phyloP scores from a whole-genome alignment of 1,140 invertebrate genomes.

The Colletes latitarsis region DNA sequence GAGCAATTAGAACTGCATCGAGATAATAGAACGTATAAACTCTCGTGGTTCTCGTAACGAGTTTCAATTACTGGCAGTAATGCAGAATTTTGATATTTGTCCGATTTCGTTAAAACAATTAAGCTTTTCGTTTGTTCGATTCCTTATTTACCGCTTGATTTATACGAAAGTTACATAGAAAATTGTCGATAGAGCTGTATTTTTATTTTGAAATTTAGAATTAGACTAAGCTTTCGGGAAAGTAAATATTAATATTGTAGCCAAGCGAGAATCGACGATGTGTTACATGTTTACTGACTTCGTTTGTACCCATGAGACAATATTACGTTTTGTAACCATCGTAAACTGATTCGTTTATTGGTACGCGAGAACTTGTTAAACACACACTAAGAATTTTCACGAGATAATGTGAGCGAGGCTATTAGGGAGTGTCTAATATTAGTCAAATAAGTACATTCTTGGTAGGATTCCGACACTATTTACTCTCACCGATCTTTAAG shows the following conservation, averaged over 20 bases:
- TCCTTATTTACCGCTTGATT: too few species aligned
- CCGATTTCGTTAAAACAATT: too few species aligned
- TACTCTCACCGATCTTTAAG: neutral
- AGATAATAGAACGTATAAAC: slow-evolving; percentile 3
- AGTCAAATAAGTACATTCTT: neutral
- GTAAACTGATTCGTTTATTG: neutral
- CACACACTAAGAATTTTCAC: neutral
- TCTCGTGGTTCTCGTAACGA: neutral
- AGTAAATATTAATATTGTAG: neutral
- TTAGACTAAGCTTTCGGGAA: neutral
- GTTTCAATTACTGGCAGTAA: neutral
- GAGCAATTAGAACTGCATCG: slow-evolving; percentile 13
- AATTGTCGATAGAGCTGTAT: too few species aligned
- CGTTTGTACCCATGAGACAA: neutral
- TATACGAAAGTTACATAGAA: too few species aligned
- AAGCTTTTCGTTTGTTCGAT: too few species aligned
- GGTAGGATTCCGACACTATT: neutral
- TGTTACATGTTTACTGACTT: neutral
- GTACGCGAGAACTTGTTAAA: neutral
- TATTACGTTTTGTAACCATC: neutral
- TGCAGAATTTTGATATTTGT: neutral
- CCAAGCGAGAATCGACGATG: too few species aligned
- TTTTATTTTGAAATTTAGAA: neutral
- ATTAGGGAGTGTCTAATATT: neutral
- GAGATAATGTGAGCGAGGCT: neutral